Base-by-base conservation (phyloP, 2,113 vertebrate species). In the Cebus imitator region DNA sequence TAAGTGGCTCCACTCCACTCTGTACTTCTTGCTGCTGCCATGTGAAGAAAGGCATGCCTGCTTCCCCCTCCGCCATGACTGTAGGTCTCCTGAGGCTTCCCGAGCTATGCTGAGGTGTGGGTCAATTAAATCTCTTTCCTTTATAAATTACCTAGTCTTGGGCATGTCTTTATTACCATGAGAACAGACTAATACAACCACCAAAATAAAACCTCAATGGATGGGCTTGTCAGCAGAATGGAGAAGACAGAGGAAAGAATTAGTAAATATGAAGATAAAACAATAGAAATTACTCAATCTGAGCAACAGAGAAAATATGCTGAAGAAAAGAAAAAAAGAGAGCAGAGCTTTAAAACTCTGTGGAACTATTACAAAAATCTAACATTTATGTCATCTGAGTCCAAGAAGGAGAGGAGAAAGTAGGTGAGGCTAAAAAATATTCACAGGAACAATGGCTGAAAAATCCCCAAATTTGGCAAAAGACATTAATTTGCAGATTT, bases 331-430 rank as follows among this genome's bases (percentile, higher is more conserved):
- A 30, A 17, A 5, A 23, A 12, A 40, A 64, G 40, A 30, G 27
- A 43, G 7, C 27, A 21, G 45, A 6, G 10, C 12, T 27, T 25
- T 32, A 2, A 6, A n/a, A 32, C 45, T 35, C 61, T 18, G 68
- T 16, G 12, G 7, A 57, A 14, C 0, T 3, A 0, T 14, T 8
- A 52, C 48, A 72, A 32, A 76, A 8, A 40, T 0, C 40, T 27
- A n/a, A 72, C 20, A 25, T 8, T 6, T 40, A 1, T 10, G 16
- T n/a, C 27, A 1, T 23, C 48, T 1, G n/a, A 72, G n/a, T 78
- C 25, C 37, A 58, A 17, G 7, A 3, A 32, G 35, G 10, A 64
- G 35, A 43, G 27, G 14, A 87, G 37, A 40, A n/a, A 30, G 30
- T 16, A 6, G 55, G 48, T 17, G 35, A 37, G 17, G 16, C 40